Conservation (phyloP, 2,113 vertebrate genomes). For the Hucho hucho region DNA sequence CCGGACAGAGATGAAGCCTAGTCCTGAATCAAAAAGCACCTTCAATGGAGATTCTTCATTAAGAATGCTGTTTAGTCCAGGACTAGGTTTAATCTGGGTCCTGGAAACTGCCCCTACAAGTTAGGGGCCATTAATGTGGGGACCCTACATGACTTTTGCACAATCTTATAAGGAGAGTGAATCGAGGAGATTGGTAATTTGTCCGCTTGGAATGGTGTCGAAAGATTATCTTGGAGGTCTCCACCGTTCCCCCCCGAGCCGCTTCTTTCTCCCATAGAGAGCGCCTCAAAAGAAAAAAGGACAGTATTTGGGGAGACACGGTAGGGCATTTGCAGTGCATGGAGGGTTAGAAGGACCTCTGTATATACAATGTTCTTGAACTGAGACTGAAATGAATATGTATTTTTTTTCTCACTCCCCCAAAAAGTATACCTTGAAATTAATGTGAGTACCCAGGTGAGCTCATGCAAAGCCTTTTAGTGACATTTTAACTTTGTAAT, state of each 20-base stretch:
- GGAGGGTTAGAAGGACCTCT: slow-evolving; percentile 16
- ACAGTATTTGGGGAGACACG: slow-evolving; percentile 40
- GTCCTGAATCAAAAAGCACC: too few relatives aligned
- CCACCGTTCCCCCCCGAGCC: not conserved
- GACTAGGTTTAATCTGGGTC: too few relatives aligned
- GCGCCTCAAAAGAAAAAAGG: slow-evolving; percentile 23
- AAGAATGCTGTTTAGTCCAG: too few relatives aligned
- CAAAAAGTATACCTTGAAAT: not conserved
- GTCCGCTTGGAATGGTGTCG: not conserved
- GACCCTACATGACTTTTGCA: not conserved
- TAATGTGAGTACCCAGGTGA: slow-evolving; percentile 53
- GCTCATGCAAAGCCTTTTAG: slow-evolving; percentile 59
- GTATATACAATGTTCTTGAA: slow-evolving; percentile 22
- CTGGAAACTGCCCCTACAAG: too few relatives aligned
- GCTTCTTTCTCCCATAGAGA: slow-evolving; percentile 19
- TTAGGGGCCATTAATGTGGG: not conserved
- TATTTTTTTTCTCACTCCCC: not conserved
- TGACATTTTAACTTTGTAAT: not conserved
- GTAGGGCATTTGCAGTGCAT: slow-evolving; percentile 53
- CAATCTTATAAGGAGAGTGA: too few relatives aligned
- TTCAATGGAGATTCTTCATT: too few relatives aligned
- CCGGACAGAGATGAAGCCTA: too few relatives aligned
- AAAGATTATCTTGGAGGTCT: not conserved
- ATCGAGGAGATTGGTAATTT: not conserved
- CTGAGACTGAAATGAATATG: not conserved